Evolutionary conservation across 2,888 invertebrate species (phyloP).

Genomic region (Calephelis perditalis): DNA sequence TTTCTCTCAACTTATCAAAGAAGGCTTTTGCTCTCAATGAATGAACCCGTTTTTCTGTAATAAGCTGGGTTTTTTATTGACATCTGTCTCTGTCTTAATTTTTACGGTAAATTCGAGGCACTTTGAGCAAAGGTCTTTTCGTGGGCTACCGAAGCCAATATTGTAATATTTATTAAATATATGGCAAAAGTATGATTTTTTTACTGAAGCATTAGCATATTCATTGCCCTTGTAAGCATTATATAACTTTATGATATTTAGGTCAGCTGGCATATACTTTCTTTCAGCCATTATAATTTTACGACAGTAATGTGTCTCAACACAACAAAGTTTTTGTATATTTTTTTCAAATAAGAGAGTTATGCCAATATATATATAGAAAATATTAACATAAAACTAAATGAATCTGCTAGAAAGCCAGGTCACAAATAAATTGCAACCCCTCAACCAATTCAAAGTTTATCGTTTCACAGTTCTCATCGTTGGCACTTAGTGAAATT

Average conservation of each 20-base stretch:
- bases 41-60: constrained; percentile 27
- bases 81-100: constrained; percentile 27
- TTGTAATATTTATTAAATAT: constrained; percentile 31
- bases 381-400: too few relatives aligned
- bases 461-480: too few relatives aligned
- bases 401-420: too few relatives aligned
- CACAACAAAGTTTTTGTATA: constrained; percentile 30
- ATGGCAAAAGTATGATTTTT: constrained; percentile 28
- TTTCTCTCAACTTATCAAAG: constrained; percentile 18
- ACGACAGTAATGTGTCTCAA: constrained; percentile 31
- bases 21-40: constrained; percentile 20
- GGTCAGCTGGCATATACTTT: constrained; percentile 26
- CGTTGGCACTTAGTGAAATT: too few relatives aligned
- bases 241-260: constrained; percentile 28
- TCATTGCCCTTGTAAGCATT: constrained; percentile 26
- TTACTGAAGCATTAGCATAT: constrained; percentile 19
- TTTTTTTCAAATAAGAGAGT: too few relatives aligned
- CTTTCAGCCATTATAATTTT: constrained; percentile 22
- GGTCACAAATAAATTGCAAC: too few relatives aligned
- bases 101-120: constrained; percentile 28
- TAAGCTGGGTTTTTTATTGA: constrained; percentile 21
- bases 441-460: too few relatives aligned
- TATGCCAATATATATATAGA: too few relatives aligned
- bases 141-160: constrained; percentile 29
- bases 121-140: constrained; percentile 29